Evolutionary conservation across 2,888 invertebrate species (phyloP).

Genomic region (Macroteleia sp.): DNA sequence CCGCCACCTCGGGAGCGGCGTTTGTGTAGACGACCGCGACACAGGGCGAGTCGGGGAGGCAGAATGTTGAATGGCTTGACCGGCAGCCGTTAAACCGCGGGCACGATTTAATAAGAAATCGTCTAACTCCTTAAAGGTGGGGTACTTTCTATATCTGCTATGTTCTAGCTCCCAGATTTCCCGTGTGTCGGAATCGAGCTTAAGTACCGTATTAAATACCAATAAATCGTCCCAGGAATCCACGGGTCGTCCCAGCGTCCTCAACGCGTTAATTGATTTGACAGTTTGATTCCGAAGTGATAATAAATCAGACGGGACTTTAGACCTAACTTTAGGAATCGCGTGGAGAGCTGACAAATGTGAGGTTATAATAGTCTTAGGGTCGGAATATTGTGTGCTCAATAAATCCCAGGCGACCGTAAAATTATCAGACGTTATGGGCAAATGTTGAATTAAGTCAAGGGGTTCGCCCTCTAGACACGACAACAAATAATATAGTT

Average conservation of each 20-base stretch:
- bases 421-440: neutral
- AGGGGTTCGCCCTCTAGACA: neutral
- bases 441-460: neutral
- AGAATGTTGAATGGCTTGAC: neutral
- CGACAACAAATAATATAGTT: conserved; percentile 3
- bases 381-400: neutral
- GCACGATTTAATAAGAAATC: neutral
- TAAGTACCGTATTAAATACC: neutral
- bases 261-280: neutral
- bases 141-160: neutral
- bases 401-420: conserved; percentile 6
- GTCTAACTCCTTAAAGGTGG: neutral
- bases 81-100: neutral
- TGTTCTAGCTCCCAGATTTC: neutral
- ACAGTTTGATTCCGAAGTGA: neutral
- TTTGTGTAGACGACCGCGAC: neutral
- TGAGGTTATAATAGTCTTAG: neutral
- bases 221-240: neutral
- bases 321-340: neutral
- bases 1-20: no score
- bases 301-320: neutral
- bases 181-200: neutral
- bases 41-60: neutral
- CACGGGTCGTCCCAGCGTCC: neutral
- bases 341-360: neutral